Conservation (phyloP, 2,113 vertebrate species). For the Electrona antarctica region DNA sequence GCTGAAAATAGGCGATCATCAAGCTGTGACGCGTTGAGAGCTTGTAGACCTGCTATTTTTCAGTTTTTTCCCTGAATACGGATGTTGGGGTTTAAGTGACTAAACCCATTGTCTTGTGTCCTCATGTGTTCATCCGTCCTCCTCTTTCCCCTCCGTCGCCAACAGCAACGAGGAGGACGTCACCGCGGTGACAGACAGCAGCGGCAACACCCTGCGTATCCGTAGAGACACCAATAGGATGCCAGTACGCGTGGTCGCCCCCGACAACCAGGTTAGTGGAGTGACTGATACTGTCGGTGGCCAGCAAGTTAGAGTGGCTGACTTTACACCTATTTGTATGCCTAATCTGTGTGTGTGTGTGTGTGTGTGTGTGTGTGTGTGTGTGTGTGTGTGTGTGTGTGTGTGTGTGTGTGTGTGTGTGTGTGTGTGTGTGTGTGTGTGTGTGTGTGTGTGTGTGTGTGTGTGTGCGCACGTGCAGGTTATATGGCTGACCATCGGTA, state of each 20-base stretch:
- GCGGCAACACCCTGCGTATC: constrained; percentile 92
- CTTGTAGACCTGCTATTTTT: too few species aligned
- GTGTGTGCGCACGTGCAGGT: constrained; percentile 68
- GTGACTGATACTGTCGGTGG: background rate
- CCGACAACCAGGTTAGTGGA: constrained; percentile 94
- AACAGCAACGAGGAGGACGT: constrained; percentile 93
- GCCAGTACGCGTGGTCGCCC: constrained; percentile 95
- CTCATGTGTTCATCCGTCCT: background rate
- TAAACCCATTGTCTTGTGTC: background rate
- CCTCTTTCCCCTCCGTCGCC: background rate
- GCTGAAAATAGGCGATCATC: too few species aligned
- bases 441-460: background rate
- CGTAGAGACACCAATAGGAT: constrained; percentile 93
- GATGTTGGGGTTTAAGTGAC: background rate
- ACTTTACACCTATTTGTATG: background rate
- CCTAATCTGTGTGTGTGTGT: background rate
- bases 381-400: background rate
- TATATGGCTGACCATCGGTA: constrained; percentile 97
- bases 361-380: background rate
- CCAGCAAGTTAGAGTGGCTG: too few species aligned
- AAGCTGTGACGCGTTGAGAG: too few species aligned
- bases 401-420: background rate
- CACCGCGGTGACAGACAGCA: constrained; percentile 93
- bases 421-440: background rate
- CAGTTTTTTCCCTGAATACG: too few species aligned